Evolutionary conservation across 2,797 vertebrate species (phyloP).

Genomic region (Tenualosa ilisha): DNA sequence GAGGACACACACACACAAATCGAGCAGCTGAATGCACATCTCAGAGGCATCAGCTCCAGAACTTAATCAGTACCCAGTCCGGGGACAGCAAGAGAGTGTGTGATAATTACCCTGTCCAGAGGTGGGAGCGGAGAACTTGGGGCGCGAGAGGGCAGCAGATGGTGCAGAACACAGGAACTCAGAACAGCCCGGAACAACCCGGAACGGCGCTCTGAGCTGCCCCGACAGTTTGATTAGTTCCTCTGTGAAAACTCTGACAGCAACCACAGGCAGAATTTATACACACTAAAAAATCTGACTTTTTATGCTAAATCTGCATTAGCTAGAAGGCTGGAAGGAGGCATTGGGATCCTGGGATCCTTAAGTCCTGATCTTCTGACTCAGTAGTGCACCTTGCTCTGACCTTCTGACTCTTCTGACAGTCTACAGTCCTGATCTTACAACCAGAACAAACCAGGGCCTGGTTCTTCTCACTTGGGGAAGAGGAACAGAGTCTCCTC

Average conservation of each 20-base stretch:
- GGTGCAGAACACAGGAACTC: neutral
- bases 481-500: no score
- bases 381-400: neutral
- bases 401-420: neutral
- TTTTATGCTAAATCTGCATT: neutral
- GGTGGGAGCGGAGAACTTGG: neutral
- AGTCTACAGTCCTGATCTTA: no score
- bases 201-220: neutral
- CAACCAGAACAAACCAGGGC: no score
- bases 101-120: constrained; percentile 2
- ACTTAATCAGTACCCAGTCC: neutral
- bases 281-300: neutral
- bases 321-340: neutral
- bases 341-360: no score
- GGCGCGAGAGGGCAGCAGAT: neutral
- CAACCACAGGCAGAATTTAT: neutral
- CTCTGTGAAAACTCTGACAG: neutral
- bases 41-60: neutral
- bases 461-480: no score
- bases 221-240: neutral
- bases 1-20: constrained; percentile 32
- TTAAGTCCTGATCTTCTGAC: neutral
- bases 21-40: neutral
- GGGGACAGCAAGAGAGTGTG: neutral
- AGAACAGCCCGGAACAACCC: neutral